Percentiles rank a stretch among this genome's conserved stretches.
Conservation (phyloP, 2,797 vertebrate genomes). For the Sebastes paucispinis region DNA sequence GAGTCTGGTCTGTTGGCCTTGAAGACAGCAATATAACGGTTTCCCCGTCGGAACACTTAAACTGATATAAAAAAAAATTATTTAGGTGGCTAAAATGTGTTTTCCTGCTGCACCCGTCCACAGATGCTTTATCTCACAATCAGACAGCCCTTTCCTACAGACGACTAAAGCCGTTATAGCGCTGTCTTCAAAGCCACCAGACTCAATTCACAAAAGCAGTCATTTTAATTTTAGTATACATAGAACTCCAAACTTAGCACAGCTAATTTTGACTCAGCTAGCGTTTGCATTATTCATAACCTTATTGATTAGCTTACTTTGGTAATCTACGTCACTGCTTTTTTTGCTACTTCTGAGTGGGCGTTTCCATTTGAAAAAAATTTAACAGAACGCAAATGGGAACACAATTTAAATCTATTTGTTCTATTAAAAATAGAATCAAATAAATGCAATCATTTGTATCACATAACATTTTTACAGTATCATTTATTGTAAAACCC, state of each 20-base stretch:
- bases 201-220: background rate
- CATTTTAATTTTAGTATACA: background rate
- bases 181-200: background rate
- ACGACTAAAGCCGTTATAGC: background rate
- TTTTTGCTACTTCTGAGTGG: too few relatives aligned
- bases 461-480: too few relatives aligned
- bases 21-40: background rate
- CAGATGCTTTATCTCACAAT: background rate
- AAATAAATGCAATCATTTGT: background rate
- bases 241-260: background rate
- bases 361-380: too few relatives aligned
- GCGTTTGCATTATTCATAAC: too few relatives aligned
- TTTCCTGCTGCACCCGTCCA: background rate
- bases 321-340: too few relatives aligned
- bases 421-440: background rate
- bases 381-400: rapidly evolving
- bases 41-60: background rate
- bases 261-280: background rate
- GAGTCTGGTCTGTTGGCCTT: background rate
- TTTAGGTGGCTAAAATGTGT: background rate
- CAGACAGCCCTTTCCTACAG: background rate
- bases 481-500: background rate
- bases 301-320: background rate
- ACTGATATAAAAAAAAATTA: background rate
- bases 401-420: background rate